These are phyloP conservation scores for Drosophila obscura DNA, from an alignment of 1,140 invertebrate species.

Conservation along the genomic window DNA sequence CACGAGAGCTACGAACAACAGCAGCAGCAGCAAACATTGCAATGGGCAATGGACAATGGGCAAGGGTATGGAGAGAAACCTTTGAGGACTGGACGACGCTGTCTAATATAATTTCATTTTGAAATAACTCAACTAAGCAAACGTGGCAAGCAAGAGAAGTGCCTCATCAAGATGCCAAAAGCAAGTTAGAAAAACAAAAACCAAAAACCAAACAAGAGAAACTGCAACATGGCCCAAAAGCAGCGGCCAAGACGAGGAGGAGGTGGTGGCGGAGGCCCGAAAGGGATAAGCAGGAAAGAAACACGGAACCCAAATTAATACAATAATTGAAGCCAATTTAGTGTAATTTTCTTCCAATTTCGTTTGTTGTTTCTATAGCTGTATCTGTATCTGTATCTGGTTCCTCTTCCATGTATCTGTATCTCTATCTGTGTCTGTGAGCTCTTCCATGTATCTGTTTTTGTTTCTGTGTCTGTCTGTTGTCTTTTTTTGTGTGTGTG, in stretches of 20 bases:
- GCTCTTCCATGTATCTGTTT: too few species aligned
- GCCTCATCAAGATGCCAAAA: constrained; percentile 72
- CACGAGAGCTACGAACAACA: constrained; percentile 49
- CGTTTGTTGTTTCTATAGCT: constrained; percentile 57
- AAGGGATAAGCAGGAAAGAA: constrained; percentile 83
- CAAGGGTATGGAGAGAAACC: neutral
- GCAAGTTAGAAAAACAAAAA: constrained; percentile 70
- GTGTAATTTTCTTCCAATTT: constrained; percentile 82
- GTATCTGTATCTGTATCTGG: too few species aligned
- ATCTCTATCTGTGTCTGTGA: constrained; percentile 5
- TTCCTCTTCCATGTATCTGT: too few species aligned
- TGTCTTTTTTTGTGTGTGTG: constrained; percentile 7
- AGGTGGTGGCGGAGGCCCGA: constrained; percentile 16
- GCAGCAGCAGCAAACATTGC: constrained; percentile 29
- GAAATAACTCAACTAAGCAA: constrained; percentile 77
- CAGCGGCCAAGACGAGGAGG: constrained; percentile 38
- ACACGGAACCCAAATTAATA: constrained; percentile 84
- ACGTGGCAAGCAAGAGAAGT: constrained; percentile 34
- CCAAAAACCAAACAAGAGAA: constrained; percentile 19
- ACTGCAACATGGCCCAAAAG: constrained; percentile 40
- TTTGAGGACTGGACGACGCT: constrained; percentile 26
- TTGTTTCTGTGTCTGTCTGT: constrained; percentile 29
- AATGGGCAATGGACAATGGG: constrained; percentile 14
- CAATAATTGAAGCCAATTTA: constrained; percentile 84
- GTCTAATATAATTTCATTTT: constrained; percentile 72